Percentiles rank a stretch among this genome's conserved stretches.
Evolutionary conservation across 2,113 vertebrate genomes (phyloP).

Genomic region (Pygathrix nemaeus): DNA sequence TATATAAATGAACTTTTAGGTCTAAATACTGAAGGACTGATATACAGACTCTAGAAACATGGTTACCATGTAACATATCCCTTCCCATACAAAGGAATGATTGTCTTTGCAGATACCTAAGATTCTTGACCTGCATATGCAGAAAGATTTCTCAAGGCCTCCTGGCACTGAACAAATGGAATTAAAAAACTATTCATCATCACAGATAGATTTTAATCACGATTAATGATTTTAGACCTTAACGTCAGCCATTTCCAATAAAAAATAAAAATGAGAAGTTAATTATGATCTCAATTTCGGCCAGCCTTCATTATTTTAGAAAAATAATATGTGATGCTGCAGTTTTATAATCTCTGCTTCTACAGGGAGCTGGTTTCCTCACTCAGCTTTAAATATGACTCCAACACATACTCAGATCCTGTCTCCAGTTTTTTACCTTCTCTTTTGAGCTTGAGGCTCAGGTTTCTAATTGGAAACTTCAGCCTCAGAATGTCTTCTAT

Average conservation of each 20-base stretch:
- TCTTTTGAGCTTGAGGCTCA: background rate
- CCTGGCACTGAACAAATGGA: background rate
- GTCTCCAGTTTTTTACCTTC: background rate
- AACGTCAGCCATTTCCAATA: background rate
- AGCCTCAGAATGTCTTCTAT: background rate
- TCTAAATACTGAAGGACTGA: background rate
- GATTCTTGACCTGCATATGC: background rate
- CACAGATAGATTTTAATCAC: background rate
- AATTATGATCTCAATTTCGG: background rate
- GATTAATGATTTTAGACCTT: conserved; percentile 1
- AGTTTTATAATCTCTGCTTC: background rate
- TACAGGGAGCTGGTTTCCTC: background rate
- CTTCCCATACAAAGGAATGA: background rate
- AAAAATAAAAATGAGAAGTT: conserved; percentile 27
- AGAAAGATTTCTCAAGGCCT: background rate
- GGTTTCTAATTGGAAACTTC: background rate
- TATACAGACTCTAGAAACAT: background rate
- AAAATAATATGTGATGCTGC: background rate
- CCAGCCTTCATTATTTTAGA: background rate
- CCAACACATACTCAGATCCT: background rate
- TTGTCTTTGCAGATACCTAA: background rate
- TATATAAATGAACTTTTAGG: background rate
- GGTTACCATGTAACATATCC: background rate
- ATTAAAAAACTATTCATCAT: background rate
- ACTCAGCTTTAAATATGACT: background rate